These are phyloP conservation scores for Cheirogaleus medius DNA, from an alignment of 2,113 vertebrate genomes.

Conservation along the genomic window DNA sequence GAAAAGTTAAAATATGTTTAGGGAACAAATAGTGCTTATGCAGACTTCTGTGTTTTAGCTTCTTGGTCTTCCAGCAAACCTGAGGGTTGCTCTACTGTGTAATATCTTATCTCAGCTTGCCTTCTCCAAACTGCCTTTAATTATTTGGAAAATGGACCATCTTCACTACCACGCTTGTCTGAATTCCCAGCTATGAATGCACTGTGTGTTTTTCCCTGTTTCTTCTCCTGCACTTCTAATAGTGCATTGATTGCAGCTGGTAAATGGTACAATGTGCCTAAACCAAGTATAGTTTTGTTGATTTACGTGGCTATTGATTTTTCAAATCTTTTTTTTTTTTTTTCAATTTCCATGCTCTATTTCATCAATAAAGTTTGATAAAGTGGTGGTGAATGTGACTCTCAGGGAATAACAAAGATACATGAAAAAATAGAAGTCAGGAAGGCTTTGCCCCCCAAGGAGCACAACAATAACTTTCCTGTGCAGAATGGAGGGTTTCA, in stretches of 20 bases:
- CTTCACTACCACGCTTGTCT: neutral
- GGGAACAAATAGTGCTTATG: neutral
- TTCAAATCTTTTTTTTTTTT: neutral
- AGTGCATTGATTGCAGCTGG: constrained; percentile 5
- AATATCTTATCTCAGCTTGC: neutral
- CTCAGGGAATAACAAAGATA: neutral
- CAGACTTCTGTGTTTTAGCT: neutral
- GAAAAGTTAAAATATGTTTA: neutral
- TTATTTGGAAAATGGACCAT: neutral
- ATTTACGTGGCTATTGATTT: constrained; percentile 45
- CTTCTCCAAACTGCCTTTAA: neutral
- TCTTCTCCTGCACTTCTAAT: neutral
- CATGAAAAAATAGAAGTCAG: constrained; percentile 20
- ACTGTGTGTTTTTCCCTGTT: neutral
- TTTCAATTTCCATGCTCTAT: constrained; percentile 45
- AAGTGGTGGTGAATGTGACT: constrained; percentile 14
- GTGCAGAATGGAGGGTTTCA: neutral
- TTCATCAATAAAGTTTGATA: constrained; percentile 64
- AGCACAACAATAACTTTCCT: constrained; percentile 35
- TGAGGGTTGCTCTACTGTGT: neutral
- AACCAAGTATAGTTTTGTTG: neutral
- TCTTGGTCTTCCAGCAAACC: neutral
- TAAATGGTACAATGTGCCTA: constrained; percentile 2
- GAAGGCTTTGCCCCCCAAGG: constrained; percentile 3
- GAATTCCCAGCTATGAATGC: constrained; percentile 13